These are phyloP conservation scores for Acropora tenuis DNA, from an alignment of 64 coral and sea anemone species.

Conservation along the genomic window DNA sequence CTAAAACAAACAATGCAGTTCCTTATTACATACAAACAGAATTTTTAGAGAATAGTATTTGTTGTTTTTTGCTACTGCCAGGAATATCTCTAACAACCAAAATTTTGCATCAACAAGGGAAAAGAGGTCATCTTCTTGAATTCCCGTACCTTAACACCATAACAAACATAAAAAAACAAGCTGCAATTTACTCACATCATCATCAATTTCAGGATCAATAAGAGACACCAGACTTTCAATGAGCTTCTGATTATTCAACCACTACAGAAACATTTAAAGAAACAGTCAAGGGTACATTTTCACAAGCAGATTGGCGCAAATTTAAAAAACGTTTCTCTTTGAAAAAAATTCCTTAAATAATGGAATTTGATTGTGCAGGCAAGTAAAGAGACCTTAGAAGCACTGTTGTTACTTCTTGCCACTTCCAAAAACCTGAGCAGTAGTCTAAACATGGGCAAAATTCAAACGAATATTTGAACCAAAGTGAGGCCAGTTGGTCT, in stretches of 20 bases:
- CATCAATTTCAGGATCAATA: constrained; percentile 89
- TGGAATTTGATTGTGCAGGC: no score
- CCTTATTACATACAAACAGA: no score
- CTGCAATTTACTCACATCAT: constrained; percentile 76
- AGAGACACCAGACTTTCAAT: constrained; percentile 88
- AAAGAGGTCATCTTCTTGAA: not conserved
- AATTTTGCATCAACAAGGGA: not conserved
- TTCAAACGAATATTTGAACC: no score
- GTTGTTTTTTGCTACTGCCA: no score
- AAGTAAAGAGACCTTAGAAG: no score
- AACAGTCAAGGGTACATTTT: not conserved
- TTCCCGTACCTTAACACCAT: not conserved
- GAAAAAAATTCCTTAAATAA: no score
- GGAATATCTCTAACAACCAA: not conserved
- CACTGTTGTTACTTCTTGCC: no score
- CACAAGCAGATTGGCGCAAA: not conserved
- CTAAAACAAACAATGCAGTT: no score
- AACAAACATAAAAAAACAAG: not conserved
- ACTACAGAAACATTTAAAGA: constrained; percentile 57
- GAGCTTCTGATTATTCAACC: constrained; percentile 90
- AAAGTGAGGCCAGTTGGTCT: no score
- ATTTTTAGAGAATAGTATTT: no score
- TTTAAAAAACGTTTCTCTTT: not conserved
- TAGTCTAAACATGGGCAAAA: not conserved
- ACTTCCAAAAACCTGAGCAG: no score